These are phyloP conservation scores for Neria commutata DNA, from an alignment of 2,888 invertebrate species.

Conservation along the genomic window DNA sequence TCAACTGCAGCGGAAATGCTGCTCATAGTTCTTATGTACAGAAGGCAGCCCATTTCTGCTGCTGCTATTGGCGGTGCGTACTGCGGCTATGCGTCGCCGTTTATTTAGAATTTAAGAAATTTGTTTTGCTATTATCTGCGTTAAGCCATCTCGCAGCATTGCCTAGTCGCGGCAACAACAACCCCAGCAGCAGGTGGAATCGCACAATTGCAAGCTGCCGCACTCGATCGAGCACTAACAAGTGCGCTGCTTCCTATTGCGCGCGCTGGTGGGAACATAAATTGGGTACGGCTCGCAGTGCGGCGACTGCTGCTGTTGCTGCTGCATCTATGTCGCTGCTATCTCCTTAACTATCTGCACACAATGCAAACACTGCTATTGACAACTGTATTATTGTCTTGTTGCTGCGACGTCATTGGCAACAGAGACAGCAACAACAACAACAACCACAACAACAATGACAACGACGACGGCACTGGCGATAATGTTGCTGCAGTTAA, in stretches of 20 bases:
- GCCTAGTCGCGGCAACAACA: no score
- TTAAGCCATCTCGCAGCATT: conserved; percentile 24
- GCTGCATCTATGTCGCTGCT: no score
- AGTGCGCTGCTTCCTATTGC: background rate
- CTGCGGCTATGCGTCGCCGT: background rate
- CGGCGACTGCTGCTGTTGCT: no score
- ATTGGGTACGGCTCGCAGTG: background rate
- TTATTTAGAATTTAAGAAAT: conserved; percentile 26
- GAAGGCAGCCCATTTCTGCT: background rate
- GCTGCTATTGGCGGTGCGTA: background rate
- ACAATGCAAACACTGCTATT: no score
- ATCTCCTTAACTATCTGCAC: no score
- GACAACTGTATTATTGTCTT: background rate
- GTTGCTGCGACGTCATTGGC: no score
- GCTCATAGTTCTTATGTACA: background rate
- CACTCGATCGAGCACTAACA: no score
- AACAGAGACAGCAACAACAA: no score
- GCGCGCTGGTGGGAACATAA: conserved; percentile 5
- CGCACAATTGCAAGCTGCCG: background rate
- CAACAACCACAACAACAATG: no score
- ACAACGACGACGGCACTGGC: no score
- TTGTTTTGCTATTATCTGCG: conserved; percentile 28
- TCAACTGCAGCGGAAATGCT: background rate
- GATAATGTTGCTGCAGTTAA: no score
- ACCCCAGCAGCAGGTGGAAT: conserved; percentile 20